Base-by-base conservation (phyloP, 2,113 vertebrate species). In the Balaenoptera acutorostrata region DNA sequence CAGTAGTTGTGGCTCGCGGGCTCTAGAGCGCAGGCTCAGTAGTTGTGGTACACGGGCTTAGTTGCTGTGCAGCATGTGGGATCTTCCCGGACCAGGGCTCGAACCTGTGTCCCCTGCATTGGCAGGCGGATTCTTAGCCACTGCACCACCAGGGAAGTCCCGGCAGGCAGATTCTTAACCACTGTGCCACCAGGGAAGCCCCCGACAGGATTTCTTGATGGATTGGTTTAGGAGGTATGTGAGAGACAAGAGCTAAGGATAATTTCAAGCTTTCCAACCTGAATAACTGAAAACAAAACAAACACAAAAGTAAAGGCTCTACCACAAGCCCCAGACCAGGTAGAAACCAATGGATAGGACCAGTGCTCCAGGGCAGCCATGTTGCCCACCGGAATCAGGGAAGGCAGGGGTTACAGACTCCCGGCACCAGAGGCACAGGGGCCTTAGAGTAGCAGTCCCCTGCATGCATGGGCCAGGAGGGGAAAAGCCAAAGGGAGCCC, bases 401-500 rank as follows among this genome's bases (percentile, higher is more conserved):
- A 64, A 84, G 52, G 29, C 15, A 2, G 20, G 36, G 8, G 25
- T 52, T 17, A 11, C 5, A 20, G 74, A 20, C 31, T 83, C 36
- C 80, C 4, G 25, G 80, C 78, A 74, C 69, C 15, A 14, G 46
- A 36, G 8, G 41, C n/a, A 33, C 88, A 63, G 21, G 20, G 36
- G 33, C n/a, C 63, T 29, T 13, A 6, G 5, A 25, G 27, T 14
- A 41, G 17, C 69, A 27, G 12, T 27, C 29, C 57, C 39, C 13
- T 6, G 1, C 3, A 4, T 2, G 11, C n/a, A 10, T 20, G 8
- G 44, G 44, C 18, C 74, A 55, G 31, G 31, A 82, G 96, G 33
- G 36, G 98, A 93, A 1, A 98, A 64, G 78, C 96, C 97, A 97
- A 98, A 36, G 27, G 75, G 55, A 88, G 75, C 10, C 20, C 86